Base-by-base conservation (phyloP, 1,140 invertebrate genomes). In the Drosophila nasuta region DNA sequence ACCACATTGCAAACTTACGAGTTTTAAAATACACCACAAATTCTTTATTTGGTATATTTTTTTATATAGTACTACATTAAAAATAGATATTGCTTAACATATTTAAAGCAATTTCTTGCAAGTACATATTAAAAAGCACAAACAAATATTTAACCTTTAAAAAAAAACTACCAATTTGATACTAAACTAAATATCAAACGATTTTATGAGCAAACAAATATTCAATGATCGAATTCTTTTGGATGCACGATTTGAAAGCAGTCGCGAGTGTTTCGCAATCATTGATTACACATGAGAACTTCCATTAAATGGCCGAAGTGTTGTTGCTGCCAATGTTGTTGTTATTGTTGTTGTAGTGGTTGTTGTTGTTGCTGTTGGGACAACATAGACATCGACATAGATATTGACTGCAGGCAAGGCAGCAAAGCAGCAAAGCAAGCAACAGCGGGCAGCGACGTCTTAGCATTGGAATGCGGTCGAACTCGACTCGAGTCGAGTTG, bases 401-500 rank as follows among this genome's bases (percentile, higher is more conserved):
- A 35, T 54, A 33, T 30, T 28, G 64, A 51, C 69, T 57, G 48
- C 30, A 64, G 60, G 57, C 57, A 58, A 8, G 72, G 20, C 20
- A 25, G 20, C 79, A 77, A 70, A 35, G 33, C 20, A 20, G 33
- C 33, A 38, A 10, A 38, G 41, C 10, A 38, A 38, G 41, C n/a
- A 43, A 13, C 6, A 13, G 75, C 75, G 73, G 82, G 66, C 80
- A 82, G 80, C 82, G 65, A 85, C 85, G 85, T 85, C 85, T 88
- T 88, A 89, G 65, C 77, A 81, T 81, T 75, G 83, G 83, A 88
- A 88, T 88, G 83, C 85, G 83, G 83, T 88, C 83, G 83, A 88
- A 85, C 83, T 77, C 77, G 83, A 79, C 86, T 57, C 35, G 35
- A 38, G 35, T 13, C 30, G 51, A 30, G 28, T 74, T 67, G 77